These are phyloP conservation scores for Sebastes baramenuke DNA, from an alignment of 2,797 vertebrate genomes.

Conservation along the genomic window DNA sequence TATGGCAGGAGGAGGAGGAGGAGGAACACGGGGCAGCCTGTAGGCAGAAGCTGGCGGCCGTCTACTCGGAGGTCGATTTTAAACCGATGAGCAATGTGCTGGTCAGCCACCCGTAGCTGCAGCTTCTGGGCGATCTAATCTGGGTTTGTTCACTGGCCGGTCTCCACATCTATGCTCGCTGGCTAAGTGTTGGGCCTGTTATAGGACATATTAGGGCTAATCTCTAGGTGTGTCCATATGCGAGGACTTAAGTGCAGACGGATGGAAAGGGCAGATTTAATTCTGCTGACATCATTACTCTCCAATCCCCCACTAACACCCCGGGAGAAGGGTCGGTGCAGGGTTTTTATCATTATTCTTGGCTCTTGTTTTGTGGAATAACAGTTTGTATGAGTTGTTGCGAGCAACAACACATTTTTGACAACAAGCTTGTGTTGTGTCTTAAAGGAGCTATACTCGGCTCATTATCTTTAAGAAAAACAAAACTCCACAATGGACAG, in stretches of 20 bases:
- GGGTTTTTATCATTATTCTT: not conserved
- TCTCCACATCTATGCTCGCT: conserved; percentile 44
- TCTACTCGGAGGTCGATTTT: conserved; percentile 35
- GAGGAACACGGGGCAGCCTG: conserved; percentile 44
- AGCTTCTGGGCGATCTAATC: conserved; percentile 59
- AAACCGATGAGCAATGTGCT: conserved; percentile 54
- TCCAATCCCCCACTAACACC: conserved; percentile 51
- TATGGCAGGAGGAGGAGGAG: conserved; percentile 30
- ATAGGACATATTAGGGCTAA: conserved; percentile 68
- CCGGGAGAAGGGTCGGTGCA: not conserved
- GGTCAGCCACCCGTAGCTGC: conserved; percentile 39
- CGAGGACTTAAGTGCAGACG: conserved; percentile 60
- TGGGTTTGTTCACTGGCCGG: conserved; percentile 51
- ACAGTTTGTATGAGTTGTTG: not conserved
- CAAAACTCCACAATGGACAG: conserved; percentile 21
- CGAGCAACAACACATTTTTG: not conserved
- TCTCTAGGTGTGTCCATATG: conserved; percentile 70
- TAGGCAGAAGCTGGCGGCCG: conserved; percentile 51
- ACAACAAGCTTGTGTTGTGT: conserved; percentile 6
- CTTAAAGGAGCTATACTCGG: conserved; percentile 8
- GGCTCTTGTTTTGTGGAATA: conserved; percentile 4
- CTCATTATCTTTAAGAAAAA: conserved; percentile 35
- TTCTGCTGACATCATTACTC: conserved; percentile 69
- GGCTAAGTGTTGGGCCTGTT: conserved; percentile 41
- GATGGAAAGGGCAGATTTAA: conserved; percentile 63